Evolutionary conservation across 1,140 invertebrate species (phyloP).

Genomic region (Drosophila pseudoananassae): DNA sequence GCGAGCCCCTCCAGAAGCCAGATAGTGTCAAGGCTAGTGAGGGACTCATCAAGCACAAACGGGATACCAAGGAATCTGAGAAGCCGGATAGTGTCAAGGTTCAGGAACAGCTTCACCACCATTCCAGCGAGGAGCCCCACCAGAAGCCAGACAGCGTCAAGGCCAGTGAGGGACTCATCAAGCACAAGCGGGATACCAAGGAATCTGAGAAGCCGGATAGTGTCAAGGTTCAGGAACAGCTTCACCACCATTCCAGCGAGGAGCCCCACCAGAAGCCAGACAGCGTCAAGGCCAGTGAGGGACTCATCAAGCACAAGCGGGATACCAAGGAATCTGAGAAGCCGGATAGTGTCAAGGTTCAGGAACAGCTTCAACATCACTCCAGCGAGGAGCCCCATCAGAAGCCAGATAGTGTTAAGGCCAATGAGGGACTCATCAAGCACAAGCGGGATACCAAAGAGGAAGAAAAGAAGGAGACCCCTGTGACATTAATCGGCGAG

Average conservation of each 20-base stretch:
- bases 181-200: background rate
- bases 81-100: slow-evolving; percentile 34
- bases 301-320: background rate
- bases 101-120: slow-evolving; percentile 20
- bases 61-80: slow-evolving; percentile 13
- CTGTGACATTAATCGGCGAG: too few species aligned
- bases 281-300: background rate
- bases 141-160: background rate
- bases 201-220: slow-evolving; percentile 34
- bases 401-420: background rate
- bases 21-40: slow-evolving; percentile 19
- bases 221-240: slow-evolving; percentile 9
- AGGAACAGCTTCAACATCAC: background rate
- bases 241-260: slow-evolving; percentile 22
- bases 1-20: slow-evolving; percentile 17
- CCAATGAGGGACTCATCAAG: background rate
- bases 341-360: background rate
- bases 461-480: too few species aligned
- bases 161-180: background rate
- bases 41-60: background rate
- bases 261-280: background rate
- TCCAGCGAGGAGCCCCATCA: background rate
- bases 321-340: background rate
- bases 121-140: background rate
- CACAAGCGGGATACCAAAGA: background rate